Evolutionary conservation across 2,797 vertebrate species (phyloP), one percentile per base, ranked within the genome.

Genomic region (Semotilus atromaculatus): DNA sequence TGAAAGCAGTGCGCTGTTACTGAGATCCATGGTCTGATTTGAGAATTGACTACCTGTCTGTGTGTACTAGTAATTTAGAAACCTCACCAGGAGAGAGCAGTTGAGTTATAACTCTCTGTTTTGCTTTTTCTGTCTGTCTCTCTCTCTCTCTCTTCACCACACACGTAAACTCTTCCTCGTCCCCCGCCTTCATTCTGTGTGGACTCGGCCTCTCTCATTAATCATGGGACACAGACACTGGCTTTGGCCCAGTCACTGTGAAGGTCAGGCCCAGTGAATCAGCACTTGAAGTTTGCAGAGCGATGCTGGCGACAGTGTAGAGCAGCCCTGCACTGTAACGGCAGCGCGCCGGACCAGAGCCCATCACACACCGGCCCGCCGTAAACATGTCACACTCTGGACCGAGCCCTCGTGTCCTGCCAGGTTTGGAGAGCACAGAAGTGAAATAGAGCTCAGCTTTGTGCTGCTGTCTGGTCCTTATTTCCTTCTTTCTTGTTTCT

Each of bases 181-280:
- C 36, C 79, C n/a, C 53, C 26, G 62, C 60, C 66, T 79, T 80
- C 51, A 18, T 40, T 34, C 58, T 82, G 62, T 60, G 38, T 70
- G 31, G 43, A 26, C 60, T 53, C 68, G 3, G 40, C 64, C 80
- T 62, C 83, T 40, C 67, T 82, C 82, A 77, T 87, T 67, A 81
- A 89, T 87, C 84, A 85, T 53, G 77, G 51, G 62, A 74, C 71
- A 64, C 75, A 74, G 53, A 66, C 88, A 53, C 72, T 77, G 85
- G 83, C 67, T 77, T 67, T 70, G 83, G 80, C 73, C 80, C 66
- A 38, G 83, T 85, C 85, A 34, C 45, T 83, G 58, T 88, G 85
- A 89, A 89, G 88, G 88, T 88, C 88, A 85, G 83, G 76, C 55
- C 60, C 66, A 83, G 85, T 88, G 83, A 86, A 77, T 86, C 86